Conservation (phyloP, 2,888 invertebrate genomes). For the Erpobdella octoculata region DNA sequence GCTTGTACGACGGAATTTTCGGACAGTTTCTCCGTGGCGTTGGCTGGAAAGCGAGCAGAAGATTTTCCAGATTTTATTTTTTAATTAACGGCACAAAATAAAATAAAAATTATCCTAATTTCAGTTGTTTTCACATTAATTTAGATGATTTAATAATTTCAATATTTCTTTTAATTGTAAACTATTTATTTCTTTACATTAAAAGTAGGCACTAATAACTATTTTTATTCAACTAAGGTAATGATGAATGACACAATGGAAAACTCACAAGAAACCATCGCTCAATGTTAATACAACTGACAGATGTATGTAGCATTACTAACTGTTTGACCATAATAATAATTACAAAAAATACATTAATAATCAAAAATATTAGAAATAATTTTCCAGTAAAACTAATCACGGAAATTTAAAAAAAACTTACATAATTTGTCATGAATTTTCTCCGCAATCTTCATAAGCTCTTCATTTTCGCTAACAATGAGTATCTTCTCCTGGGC, state of each 20-base stretch:
- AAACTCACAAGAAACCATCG: too few species aligned
- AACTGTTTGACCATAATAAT: too few species aligned
- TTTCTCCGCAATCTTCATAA: constrained; percentile 57
- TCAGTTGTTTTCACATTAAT: background rate
- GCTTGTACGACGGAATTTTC: background rate
- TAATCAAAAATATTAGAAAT: background rate
- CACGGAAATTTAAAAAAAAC: background rate
- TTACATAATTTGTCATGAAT: constrained; percentile 57
- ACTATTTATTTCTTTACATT: too few species aligned
- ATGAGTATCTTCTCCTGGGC: constrained; percentile 60
- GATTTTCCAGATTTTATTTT: background rate
- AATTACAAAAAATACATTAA: too few species aligned
- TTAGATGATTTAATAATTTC: background rate
- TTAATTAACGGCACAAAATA: background rate
- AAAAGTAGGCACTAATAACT: too few species aligned
- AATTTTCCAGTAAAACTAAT: background rate
- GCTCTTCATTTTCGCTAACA: constrained; percentile 57
- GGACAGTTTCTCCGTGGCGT: background rate
- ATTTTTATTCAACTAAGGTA: too few species aligned
- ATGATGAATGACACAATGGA: too few species aligned
- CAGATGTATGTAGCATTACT: too few species aligned
- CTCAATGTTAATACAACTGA: too few species aligned
- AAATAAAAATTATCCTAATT: too few species aligned
- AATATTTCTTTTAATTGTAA: too few species aligned
- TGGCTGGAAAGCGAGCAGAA: background rate